Conservation (phyloP, 2,797 vertebrate species). For the Remorina albescens region DNA sequence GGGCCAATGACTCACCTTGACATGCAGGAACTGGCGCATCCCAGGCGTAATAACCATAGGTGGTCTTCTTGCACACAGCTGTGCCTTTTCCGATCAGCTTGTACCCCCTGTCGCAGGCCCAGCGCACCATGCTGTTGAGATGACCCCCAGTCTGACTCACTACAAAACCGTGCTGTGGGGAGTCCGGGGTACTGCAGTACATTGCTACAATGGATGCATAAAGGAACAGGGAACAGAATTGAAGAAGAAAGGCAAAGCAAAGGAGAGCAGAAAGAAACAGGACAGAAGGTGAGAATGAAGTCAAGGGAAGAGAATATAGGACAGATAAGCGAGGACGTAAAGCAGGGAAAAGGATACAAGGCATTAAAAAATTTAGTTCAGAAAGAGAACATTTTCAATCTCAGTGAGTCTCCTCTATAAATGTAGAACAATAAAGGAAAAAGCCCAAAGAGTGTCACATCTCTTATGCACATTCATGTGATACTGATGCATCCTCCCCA, state of each 20-base stretch:
- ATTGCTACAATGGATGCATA: constrained; percentile 83
- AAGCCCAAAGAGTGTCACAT: constrained; percentile 64
- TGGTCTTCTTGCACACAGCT: constrained; percentile 92
- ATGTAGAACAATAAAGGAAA: constrained; percentile 64
- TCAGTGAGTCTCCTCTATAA: constrained; percentile 48
- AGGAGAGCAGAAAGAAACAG: constrained; percentile 16
- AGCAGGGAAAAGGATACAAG: constrained; percentile 20
- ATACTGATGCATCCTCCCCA: constrained; percentile 37
- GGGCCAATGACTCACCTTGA: constrained; percentile 88
- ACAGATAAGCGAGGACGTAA: constrained; percentile 27
- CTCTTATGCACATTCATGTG: constrained; percentile 64
- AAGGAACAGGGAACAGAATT: constrained; percentile 19
- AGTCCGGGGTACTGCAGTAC: constrained; percentile 98
- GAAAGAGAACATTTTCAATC: constrained; percentile 51
- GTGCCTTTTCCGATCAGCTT: constrained; percentile 93
- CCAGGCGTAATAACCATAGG: constrained; percentile 92
- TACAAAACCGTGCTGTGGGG: constrained; percentile 96
- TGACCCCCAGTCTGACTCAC: constrained; percentile 97
- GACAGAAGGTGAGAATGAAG: constrained; percentile 34
- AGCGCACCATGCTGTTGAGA: constrained; percentile 95
- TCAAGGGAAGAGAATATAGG: constrained; percentile 35
- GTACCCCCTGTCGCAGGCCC: constrained; percentile 97
- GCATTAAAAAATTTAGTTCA: constrained; percentile 22
- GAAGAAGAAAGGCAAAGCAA: neutral
- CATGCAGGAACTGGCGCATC: constrained; percentile 95